phyloP scores from a whole-genome alignment of 2,797 vertebrate genomes.

The Pyrrhura leucotis region DNA sequence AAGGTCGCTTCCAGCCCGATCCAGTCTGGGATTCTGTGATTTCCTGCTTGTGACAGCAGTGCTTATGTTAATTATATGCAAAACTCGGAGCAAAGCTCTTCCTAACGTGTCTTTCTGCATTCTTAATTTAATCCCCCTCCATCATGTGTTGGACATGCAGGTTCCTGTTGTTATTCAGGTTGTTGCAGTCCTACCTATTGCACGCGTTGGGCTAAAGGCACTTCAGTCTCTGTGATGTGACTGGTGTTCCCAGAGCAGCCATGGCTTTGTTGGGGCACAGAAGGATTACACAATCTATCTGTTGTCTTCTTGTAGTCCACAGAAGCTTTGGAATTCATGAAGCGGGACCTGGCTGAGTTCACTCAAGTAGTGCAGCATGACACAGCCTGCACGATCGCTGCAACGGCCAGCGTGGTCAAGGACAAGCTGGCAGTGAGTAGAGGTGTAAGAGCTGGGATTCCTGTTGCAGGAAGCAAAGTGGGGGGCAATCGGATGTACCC shows the following conservation, averaged over 20 bases:
- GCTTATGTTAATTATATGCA: neutral
- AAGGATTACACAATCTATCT: neutral
- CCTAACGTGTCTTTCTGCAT: too few species aligned
- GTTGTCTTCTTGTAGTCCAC: slow-evolving; percentile 83
- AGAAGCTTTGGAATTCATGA: slow-evolving; percentile 96
- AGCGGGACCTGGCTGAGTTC: slow-evolving; percentile 94
- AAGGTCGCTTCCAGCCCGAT: neutral
- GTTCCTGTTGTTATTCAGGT: neutral
- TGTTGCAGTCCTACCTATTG: rapidly evolving
- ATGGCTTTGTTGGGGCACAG: rapidly evolving
- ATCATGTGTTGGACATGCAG: rapidly evolving
- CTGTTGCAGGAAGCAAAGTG: rapidly evolving
- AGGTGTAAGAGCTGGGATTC: neutral
- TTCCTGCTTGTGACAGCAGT: neutral
- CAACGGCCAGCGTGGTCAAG: slow-evolving; percentile 93
- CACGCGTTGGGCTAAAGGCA: rapidly evolving
- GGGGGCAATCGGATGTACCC: neutral
- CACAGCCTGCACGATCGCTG: slow-evolving; percentile 94
- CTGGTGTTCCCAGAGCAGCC: rapidly evolving
- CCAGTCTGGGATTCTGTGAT: neutral
- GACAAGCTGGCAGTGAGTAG: slow-evolving; percentile 90
- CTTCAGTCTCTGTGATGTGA: rapidly evolving
- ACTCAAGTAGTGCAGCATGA: slow-evolving; percentile 96
- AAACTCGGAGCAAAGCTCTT: rapidly evolving
- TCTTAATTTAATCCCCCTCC: neutral